Evolutionary conservation across 2,888 invertebrate species (phyloP).

Genomic region (Microchrysa polita): DNA sequence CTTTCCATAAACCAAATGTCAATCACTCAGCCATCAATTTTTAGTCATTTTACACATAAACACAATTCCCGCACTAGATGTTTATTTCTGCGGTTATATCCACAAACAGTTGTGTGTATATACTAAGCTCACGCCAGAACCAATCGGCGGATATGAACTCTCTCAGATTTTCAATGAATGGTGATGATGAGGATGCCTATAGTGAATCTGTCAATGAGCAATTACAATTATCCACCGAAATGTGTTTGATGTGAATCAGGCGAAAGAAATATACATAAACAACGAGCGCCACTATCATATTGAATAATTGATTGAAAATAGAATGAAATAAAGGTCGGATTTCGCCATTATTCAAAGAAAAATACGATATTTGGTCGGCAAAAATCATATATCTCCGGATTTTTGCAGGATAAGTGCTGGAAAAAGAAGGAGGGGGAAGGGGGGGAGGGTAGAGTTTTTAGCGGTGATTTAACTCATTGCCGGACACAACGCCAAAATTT

Average conservation of each 20-base stretch:
- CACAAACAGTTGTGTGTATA: too few species aligned
- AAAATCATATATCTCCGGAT: too few species aligned
- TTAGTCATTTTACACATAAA: constrained; percentile 9
- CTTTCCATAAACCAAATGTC: background rate
- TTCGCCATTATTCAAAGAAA: too few species aligned
- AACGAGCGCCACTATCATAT: background rate
- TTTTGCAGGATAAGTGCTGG: too few species aligned
- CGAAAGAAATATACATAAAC: constrained; percentile 30
- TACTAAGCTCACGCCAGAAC: background rate
- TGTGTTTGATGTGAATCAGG: constrained; percentile 17
- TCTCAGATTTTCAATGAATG: background rate
- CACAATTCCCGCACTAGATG: constrained; percentile 18
- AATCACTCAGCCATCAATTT: constrained; percentile 20
- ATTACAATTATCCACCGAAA: constrained; percentile 37
- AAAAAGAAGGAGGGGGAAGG: too few species aligned
- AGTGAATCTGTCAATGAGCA: constrained; percentile 40
- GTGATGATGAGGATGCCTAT: constrained; percentile 20
- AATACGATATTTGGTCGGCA: too few species aligned
- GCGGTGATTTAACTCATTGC: too few species aligned
- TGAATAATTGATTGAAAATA: too few species aligned
- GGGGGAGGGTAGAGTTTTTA: too few species aligned
- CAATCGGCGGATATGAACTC: constrained; percentile 22
- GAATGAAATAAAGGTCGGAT: too few species aligned
- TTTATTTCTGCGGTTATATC: constrained; percentile 6
- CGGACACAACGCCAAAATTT: too few species aligned